Percentiles rank a stretch among this genome's conserved stretches.
Evolutionary conservation across 2,113 vertebrate species (phyloP).

Genomic region (Perca fluviatilis): DNA sequence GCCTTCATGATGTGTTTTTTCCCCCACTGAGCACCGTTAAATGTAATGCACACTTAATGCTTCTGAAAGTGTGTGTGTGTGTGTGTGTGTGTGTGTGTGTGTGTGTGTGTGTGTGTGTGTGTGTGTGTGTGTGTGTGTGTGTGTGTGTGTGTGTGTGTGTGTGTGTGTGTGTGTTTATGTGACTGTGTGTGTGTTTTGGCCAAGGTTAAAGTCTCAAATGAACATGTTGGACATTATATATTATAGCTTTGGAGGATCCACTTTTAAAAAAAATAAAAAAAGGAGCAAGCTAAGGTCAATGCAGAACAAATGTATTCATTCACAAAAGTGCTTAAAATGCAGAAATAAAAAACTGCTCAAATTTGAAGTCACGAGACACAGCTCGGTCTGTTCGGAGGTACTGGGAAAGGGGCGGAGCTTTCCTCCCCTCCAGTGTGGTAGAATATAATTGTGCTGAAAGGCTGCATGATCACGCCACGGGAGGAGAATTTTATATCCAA

Average conservation of each 20-base stretch:
- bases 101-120: neutral
- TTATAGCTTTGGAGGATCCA: slow-evolving; percentile 1
- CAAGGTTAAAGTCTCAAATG: neutral
- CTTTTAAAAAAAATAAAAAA: slow-evolving; percentile 16
- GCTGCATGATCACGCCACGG: slow-evolving; percentile 57
- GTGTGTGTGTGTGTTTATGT: neutral
- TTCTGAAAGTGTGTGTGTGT: slow-evolving; percentile 10
- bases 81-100: neutral
- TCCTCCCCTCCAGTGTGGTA: slow-evolving; percentile 52
- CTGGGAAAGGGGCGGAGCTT: slow-evolving; percentile 30
- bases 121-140: neutral
- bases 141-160: neutral
- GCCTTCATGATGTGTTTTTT: neutral
- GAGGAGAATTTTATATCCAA: slow-evolving; percentile 64
- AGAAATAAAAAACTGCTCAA: slow-evolving; percentile 15
- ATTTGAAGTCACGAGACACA: neutral
- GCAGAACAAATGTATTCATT: neutral
- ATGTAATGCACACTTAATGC: too few species aligned
- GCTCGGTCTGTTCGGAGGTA: slow-evolving; percentile 27
- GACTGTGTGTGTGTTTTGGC: slow-evolving; percentile 20
- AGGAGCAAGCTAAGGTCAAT: neutral
- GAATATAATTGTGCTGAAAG: slow-evolving; percentile 69
- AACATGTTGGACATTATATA: neutral
- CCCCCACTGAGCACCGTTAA: neutral
- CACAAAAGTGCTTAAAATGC: neutral